These are phyloP conservation scores for Chydorus sphaericus DNA, from an alignment of 2,888 invertebrate species.

Conservation along the genomic window DNA sequence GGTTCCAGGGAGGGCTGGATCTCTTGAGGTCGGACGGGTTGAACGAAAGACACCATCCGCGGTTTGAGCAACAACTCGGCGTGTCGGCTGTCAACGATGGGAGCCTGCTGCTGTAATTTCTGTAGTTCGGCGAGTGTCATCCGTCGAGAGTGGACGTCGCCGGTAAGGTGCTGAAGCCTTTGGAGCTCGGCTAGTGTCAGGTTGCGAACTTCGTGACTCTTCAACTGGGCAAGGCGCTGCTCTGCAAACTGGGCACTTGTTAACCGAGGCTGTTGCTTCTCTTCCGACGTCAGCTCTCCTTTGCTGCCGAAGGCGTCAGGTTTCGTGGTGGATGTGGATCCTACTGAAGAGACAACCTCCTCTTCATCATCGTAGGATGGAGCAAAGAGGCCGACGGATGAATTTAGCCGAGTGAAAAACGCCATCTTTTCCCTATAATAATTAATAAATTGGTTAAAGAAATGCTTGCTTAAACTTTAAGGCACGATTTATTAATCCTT, in stretches of 20 bases:
- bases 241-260: constrained; percentile 10
- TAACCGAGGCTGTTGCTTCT: not conserved
- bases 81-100: constrained; percentile 4
- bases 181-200: constrained; percentile 11
- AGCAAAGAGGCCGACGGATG: not conserved
- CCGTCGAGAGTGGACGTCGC: constrained; percentile 5
- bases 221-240: not conserved
- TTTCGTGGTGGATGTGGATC: not conserved
- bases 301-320: not conserved
- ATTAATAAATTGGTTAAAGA: constrained; percentile 14
- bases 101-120: constrained; percentile 15
- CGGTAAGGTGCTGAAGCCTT: constrained; percentile 11
- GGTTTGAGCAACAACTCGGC: not conserved
- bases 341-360: not conserved
- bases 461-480: not conserved
- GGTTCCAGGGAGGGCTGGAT: not conserved
- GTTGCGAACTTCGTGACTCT: constrained; percentile 8
- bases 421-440: constrained; percentile 82
- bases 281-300: not conserved
- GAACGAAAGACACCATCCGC: not conserved
- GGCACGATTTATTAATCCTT: constrained; percentile 16
- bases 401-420: constrained; percentile 58
- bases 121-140: constrained; percentile 12
- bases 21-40: not conserved
- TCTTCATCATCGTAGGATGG: not conserved